A percentile compares a stretch with the other conserved stretches of the same genome.
Conservation (phyloP, 1,140 invertebrate species). For the Pseudomyrmex dendroicus region DNA sequence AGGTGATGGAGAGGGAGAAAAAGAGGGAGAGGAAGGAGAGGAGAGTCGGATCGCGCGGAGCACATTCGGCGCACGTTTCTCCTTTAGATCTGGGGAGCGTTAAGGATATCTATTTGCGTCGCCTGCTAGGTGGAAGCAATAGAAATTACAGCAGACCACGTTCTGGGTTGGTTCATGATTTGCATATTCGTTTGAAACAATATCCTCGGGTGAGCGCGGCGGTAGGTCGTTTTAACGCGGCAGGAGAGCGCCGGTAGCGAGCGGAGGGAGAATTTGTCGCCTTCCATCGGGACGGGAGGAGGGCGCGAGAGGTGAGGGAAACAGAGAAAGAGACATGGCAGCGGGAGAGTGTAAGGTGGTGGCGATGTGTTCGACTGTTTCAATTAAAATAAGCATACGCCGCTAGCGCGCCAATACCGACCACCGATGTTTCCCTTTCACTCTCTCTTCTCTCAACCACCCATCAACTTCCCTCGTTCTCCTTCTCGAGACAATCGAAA, state of each 20-base stretch:
- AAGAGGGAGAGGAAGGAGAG: not conserved
- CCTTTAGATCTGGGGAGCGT: conserved; percentile 77
- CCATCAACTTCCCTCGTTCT: conserved; percentile 54
- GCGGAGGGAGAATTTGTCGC: conserved; percentile 68
- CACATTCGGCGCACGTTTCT: conserved; percentile 81
- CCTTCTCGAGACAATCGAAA: conserved; percentile 61
- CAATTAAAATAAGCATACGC: conserved; percentile 85
- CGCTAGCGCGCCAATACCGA: conserved; percentile 75
- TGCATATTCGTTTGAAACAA: conserved; percentile 86
- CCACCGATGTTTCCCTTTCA: conserved; percentile 63
- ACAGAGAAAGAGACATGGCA: conserved; percentile 39
- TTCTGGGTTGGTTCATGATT: conserved; percentile 80
- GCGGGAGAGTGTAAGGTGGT: conserved; percentile 44
- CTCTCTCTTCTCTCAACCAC: conserved; percentile 50
- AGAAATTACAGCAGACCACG: conserved; percentile 81
- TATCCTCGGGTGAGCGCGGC: conserved; percentile 79
- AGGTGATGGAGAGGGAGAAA: not conserved
- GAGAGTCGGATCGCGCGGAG: conserved; percentile 10
- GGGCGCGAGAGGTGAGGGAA: not conserved
- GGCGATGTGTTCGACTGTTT: conserved; percentile 80
- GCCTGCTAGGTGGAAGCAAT: conserved; percentile 71
- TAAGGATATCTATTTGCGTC: conserved; percentile 82
- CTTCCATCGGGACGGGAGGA: conserved; percentile 18
- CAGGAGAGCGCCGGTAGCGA: conserved; percentile 51
- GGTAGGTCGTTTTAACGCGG: conserved; percentile 79